Base-by-base conservation (phyloP, 30 jellyfish, hydroid and myxozoan species). In the Haliclystus octoradiatus region DNA sequence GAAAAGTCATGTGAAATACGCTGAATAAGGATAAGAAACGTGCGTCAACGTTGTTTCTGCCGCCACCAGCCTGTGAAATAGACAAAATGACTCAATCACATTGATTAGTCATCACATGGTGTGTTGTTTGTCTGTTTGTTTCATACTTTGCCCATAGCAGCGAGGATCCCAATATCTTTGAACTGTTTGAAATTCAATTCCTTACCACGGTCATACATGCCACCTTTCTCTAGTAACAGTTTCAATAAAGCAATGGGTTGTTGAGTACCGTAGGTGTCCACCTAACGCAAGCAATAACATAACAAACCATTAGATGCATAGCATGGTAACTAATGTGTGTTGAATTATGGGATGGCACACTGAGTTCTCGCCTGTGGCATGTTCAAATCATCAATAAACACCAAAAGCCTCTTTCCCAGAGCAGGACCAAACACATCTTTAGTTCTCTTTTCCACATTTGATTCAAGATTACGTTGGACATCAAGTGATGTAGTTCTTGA, bases 351-450 rank as follows among this genome's bases (percentile, higher is more conserved):
- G n/a, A n/a, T n/a, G n/a, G n/a, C n/a, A n/a, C n/a, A n/a, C n/a
- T n/a, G n/a, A n/a, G n/a, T n/a, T n/a, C 65, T 40, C 49, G 83
- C 99, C 95, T 91, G 99, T 50, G 99, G 99, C 99, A 91, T 91
- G 62, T 91, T 91, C 95, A 91, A 73, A 46, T 91, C 99, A 64
- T 91, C 99, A 46, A 91, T 77, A 52, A 91, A 91, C 22, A 91
- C 99, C 52, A 91, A 85, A 71, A 91, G 79, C 49, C 81, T 82
- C 75, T 82, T 82, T 73, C 99, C 99, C 94, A 91, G 75, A 19
- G 99, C 95, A 24, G 99, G 99, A 32, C 99, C 99, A 70, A 74
- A 91, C 3, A 94, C 81, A 63, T 91, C 99, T 78, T 91, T 91
- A 19, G 99, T 91, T 74, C 99, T 71, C 63, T 91, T 91, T 74